These are phyloP conservation scores for Sciurus niger DNA, from an alignment of 2,113 vertebrate genomes.

Conservation along the genomic window DNA sequence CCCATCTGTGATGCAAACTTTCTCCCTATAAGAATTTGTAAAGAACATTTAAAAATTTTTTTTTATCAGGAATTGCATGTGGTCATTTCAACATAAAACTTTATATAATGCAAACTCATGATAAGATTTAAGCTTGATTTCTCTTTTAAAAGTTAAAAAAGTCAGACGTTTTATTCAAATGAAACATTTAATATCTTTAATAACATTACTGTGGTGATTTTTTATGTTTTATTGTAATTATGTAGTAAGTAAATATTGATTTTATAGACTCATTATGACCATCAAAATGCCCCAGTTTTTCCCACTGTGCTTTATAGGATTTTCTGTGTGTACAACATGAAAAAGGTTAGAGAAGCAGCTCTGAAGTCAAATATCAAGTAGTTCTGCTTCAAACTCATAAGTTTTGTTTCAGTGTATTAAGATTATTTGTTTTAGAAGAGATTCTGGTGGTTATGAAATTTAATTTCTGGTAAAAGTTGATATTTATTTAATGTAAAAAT, in stretches of 20 bases:
- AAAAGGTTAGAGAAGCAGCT: background rate
- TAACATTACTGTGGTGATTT: background rate
- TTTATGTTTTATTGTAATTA: constrained; percentile 25
- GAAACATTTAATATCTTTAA: background rate
- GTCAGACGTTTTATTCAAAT: constrained; percentile 44
- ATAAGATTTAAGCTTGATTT: constrained; percentile 40
- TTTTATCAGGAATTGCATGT: background rate
- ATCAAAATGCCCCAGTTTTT: background rate
- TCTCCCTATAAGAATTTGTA: background rate
- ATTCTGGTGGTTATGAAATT: constrained; percentile 30
- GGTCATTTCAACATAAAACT: constrained; percentile 25
- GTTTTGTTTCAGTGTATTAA: constrained; percentile 48
- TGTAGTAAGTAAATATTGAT: background rate
- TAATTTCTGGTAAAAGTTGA: constrained; percentile 44
- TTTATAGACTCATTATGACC: background rate
- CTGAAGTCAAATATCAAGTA: background rate
- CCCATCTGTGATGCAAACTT: background rate
- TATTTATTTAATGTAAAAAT: constrained; percentile 31
- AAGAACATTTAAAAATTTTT: background rate
- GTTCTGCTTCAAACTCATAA: background rate
- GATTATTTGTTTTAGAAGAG: constrained; percentile 20
- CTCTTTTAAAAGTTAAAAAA: constrained; percentile 22
- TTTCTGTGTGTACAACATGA: background rate
- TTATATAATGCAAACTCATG: background rate
- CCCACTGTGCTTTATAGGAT: background rate